Evolutionary conservation across 2,888 invertebrate genomes (phyloP), one percentile per base, ranked within the genome.

Genomic region (Trypoxylon attenuatum): DNA sequence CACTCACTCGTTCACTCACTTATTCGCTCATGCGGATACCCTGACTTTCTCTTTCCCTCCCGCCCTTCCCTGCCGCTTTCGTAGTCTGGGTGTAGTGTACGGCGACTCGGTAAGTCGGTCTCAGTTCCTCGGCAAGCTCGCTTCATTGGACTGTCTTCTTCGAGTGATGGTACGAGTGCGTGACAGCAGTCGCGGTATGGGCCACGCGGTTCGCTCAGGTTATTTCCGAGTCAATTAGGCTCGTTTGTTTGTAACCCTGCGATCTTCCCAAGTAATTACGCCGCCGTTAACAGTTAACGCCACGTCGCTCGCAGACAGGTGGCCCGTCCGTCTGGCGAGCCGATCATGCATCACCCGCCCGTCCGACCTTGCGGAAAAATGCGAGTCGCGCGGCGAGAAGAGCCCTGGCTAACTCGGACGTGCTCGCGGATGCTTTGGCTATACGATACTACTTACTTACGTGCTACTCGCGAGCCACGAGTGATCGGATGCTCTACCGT

Each of bases 141-240:
- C 29, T 27, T 33, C 51, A 50, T 45, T 52, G 23, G 13, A 22
- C 42, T 25, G 60, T 56, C 60, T 57, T 56, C 25, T 51, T 68
- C 39, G 46, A 58, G 52, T 46, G 21, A 47, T 42, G n/a, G 25
- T 39, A 39, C 54, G 51, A 33, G 49, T 33, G 55, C 33, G 33
- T 33, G 33, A 33, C 33, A 33, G 33, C 54, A 50, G 50, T 22
- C 41, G 46, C 6, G 46, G 39, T 45, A 39, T 45, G 41, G 49
- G 15, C 47, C 29, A 27, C 56, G 47, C 52, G 56, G 6, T 27
- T 4, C 47, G 41, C 23, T 27, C 42, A 45, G 84, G 82, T 85
- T 86, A 85, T 86, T 86, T 85, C 82, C 78, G 84, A 82, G 85
- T 84, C 85, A 85, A 86, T 85, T 86, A 85, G 81, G 82, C 82